These are phyloP conservation scores for Fundulus diaphanus DNA, from an alignment of 2,797 vertebrate species.

Conservation along the genomic window DNA sequence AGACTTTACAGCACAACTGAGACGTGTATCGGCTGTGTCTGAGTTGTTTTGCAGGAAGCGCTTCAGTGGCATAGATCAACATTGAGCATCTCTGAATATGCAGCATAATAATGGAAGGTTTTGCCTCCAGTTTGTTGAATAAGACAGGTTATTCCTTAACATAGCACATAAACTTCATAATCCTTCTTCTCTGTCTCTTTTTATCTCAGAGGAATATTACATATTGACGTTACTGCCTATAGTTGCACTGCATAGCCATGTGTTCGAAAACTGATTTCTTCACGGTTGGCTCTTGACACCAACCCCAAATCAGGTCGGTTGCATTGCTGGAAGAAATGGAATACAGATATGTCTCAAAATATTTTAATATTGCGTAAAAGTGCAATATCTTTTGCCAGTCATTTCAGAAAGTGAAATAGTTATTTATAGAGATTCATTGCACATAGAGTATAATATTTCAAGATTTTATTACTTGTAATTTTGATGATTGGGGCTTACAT, in stretches of 20 bases:
- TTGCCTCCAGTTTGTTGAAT: neutral
- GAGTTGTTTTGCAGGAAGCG: constrained; percentile 15
- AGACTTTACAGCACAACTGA: constrained; percentile 8
- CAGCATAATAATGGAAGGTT: neutral
- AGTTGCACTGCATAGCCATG: constrained; percentile 8
- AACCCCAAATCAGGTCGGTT: constrained; percentile 33
- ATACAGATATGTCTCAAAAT: no score
- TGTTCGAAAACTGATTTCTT: constrained; percentile 16
- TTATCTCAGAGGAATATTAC: constrained; percentile 8
- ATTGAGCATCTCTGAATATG: neutral
- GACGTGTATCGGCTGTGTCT: neutral
- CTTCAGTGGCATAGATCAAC: constrained; percentile 2
- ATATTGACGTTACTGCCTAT: constrained; percentile 3
- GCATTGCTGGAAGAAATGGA: constrained; percentile 21
- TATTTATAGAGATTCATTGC: no score
- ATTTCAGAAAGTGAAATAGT: no score
- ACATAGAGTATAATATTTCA: no score
- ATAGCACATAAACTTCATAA: neutral
- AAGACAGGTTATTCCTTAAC: neutral
- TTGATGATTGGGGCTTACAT: no score
- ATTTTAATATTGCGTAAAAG: no score
- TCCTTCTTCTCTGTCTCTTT: neutral
- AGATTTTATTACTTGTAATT: no score
- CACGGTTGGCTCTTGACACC: neutral
- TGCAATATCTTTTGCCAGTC: no score